phyloP scores from a whole-genome alignment of 2,113 vertebrate genomes.

The Prionailurus bengalensis region DNA sequence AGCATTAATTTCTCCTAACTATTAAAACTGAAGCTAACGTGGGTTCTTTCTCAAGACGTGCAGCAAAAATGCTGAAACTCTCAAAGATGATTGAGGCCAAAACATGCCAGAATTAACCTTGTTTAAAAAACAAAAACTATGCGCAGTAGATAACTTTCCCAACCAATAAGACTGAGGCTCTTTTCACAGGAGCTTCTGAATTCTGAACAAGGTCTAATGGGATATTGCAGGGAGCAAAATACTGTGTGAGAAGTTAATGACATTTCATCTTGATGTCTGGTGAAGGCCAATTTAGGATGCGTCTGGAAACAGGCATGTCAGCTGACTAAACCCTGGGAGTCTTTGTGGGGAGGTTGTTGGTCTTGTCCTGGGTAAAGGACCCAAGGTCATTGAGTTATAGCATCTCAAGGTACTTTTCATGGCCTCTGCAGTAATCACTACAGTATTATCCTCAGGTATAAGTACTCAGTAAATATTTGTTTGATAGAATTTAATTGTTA shows the following conservation, averaged over 20 bases:
- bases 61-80: slow-evolving; percentile 46
- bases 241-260: slow-evolving; percentile 16
- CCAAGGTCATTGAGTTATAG: neutral
- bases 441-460: neutral
- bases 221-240: neutral
- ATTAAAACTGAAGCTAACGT: slow-evolving; percentile 15
- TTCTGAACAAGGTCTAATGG: neutral
- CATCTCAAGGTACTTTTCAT: neutral
- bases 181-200: slow-evolving; percentile 50
- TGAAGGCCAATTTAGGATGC: neutral
- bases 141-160: slow-evolving; percentile 19
- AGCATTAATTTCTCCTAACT: slow-evolving; percentile 66
- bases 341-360: neutral
- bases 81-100: slow-evolving; percentile 31
- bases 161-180: neutral
- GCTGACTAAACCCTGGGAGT: neutral
- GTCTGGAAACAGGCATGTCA: neutral
- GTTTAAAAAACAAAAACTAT: slow-evolving; percentile 60
- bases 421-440: neutral
- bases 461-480: slow-evolving; percentile 8
- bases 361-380: slow-evolving; percentile 27
- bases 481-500: slow-evolving; percentile 51
- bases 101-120: slow-evolving; percentile 56
- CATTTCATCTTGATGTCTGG: slow-evolving; percentile 37
- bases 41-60: slow-evolving; percentile 51